Percentiles rank a stretch among this genome's conserved stretches.
phyloP scores from a whole-genome alignment of 1,140 invertebrate species.

The Globodera rostochiensis region DNA sequence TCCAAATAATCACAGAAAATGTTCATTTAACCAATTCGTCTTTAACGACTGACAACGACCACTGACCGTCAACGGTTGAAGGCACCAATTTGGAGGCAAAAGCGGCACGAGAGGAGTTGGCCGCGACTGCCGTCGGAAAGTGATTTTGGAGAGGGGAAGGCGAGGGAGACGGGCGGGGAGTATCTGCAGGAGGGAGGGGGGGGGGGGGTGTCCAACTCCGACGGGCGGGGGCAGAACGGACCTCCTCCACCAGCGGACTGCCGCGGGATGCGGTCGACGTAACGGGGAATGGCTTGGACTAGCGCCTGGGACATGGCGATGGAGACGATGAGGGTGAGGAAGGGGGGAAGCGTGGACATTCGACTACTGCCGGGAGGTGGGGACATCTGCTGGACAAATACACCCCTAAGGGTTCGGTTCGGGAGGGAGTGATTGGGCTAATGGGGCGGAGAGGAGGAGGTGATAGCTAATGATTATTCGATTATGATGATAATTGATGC shows the following conservation, averaged over 20 bases:
- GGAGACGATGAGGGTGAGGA: not conserved
- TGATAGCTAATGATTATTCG: too few species aligned
- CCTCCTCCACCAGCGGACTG: not conserved
- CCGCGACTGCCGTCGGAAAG: not conserved
- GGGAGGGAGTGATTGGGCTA: too few species aligned
- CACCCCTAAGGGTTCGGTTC: too few species aligned
- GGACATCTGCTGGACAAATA: too few species aligned
- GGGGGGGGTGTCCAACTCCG: not conserved
- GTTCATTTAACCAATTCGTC: not conserved
- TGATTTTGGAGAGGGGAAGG: not conserved
- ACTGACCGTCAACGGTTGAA: slow-evolving; percentile 3
- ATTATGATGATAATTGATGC: not conserved
- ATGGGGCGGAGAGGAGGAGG: too few species aligned
- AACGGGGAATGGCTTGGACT: not conserved
- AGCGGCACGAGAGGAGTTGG: slow-evolving; percentile 1
- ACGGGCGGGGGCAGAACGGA: not conserved
- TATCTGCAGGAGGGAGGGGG: not conserved
- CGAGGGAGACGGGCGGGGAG: not conserved
- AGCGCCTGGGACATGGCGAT: not conserved
- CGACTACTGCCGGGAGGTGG: too few species aligned
- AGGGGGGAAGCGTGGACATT: too few species aligned
- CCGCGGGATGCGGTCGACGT: not conserved
- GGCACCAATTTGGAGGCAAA: slow-evolving; percentile 15
- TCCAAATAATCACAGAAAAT: too few species aligned
- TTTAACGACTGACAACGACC: not conserved